phyloP scores from a whole-genome alignment of 2,888 invertebrate genomes.

The Margaritifera margaritifera region DNA sequence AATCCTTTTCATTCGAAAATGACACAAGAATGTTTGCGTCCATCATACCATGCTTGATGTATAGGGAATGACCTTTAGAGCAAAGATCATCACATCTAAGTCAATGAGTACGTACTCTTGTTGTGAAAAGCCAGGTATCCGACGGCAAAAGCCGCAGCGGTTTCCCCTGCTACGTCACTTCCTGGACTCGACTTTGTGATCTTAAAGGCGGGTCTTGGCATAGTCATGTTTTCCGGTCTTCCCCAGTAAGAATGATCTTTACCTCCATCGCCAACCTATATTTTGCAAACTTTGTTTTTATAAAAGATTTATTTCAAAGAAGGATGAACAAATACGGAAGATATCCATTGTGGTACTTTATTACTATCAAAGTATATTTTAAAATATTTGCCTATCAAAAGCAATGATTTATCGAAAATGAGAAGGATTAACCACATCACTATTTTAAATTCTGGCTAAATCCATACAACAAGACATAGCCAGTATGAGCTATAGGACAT shows the following conservation, averaged over 20 bases:
- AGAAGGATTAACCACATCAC: too few species aligned
- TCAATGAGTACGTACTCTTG: slow-evolving; percentile 32
- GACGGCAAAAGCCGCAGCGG: slow-evolving; percentile 76
- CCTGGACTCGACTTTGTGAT: slow-evolving; percentile 77
- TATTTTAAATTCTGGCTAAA: too few species aligned
- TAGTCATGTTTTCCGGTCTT: slow-evolving; percentile 78
- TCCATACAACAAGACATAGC: too few species aligned
- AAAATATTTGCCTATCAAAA: too few species aligned
- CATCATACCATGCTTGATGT: neutral
- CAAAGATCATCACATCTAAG: neutral
- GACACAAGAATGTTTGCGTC: too few species aligned
- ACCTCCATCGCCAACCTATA: slow-evolving; percentile 72
- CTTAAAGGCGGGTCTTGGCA: slow-evolving; percentile 77
- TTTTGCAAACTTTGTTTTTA: neutral
- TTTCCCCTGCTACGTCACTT: slow-evolving; percentile 79
- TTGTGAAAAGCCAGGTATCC: slow-evolving; percentile 53
- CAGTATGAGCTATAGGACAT: too few species aligned
- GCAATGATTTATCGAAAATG: too few species aligned
- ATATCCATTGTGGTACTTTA: too few species aligned
- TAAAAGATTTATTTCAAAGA: too few species aligned
- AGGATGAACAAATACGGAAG: too few species aligned
- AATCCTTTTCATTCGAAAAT: too few species aligned
- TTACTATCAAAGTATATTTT: too few species aligned
- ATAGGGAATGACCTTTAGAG: neutral
- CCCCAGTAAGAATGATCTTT: slow-evolving; percentile 79